Evolutionary conservation across 2,888 invertebrate species (phyloP), one percentile per base, ranked within the genome.

Genomic region (Agriopis aurantiaria): DNA sequence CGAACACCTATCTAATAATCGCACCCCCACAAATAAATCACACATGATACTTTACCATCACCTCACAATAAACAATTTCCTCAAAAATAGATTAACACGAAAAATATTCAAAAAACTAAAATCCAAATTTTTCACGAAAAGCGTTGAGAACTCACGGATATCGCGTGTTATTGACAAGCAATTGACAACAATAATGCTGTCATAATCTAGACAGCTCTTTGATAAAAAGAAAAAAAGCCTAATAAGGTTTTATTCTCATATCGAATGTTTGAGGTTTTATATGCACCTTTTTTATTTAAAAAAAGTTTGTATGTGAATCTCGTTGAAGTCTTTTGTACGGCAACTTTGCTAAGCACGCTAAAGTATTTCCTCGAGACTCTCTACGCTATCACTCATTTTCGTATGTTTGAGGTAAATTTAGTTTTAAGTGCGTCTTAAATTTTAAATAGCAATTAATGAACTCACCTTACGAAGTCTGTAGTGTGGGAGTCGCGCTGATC

Each of bases 11-110:
- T 87, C 85, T 82, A 87, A 88, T 81, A 83, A 84, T 83, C 73
- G 82, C 75, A 81, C 83, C 81, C 74, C 85, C 81, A 78, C 79
- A 79, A 81, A 85, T 79, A 90, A 88, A 90, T 92, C 90, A 88
- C 89, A 92, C 94, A 93, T 93, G 90, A 92, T 93, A 92, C 84
- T 86, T 86, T 80, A 89, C 88, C 93, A 94, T 93, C 87, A 85
- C 88, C 83, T 84, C 85, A 84, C 86, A 87, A 91, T 91, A 94
- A 92, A 94, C 82, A 91, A 91, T 92, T 90, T 90, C 90, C 83
- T 94, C 92, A 90, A 94, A 94, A 94, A 94, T 91, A 92, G 89
- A 92, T 81, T 62, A 76, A 81, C 85, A 91, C 88, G 91, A 92
- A 92, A 93, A 94, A 93, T 91, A 88, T 89, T 87, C 73, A 86